These are phyloP conservation scores for Petrocephalus schoutedeni DNA, from an alignment of 2,797 vertebrate species.

Conservation along the genomic window DNA sequence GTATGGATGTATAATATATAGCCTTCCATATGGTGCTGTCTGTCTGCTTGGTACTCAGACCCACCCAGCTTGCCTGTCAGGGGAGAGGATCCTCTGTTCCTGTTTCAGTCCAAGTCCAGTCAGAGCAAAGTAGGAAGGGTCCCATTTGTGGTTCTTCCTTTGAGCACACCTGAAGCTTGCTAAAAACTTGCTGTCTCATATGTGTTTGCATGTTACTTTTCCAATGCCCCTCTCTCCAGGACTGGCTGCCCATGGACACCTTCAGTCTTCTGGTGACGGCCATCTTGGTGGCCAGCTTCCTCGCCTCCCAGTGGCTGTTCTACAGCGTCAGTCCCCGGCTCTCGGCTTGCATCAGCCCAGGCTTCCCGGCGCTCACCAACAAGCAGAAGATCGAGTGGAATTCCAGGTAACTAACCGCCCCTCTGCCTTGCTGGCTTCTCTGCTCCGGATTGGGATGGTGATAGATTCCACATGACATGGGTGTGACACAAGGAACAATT, in stretches of 20 bases:
- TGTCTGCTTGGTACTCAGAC: neutral
- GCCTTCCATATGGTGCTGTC: neutral
- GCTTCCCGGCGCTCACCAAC: conserved; percentile 60
- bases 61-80: neutral
- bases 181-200: neutral
- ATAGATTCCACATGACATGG: neutral
- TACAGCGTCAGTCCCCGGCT: conserved; percentile 64
- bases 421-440: neutral
- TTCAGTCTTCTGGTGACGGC: conserved; percentile 49
- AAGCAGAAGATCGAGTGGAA: conserved; percentile 79
- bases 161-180: neutral
- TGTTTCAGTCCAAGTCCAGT: neutral
- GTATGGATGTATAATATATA: neutral
- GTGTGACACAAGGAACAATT: neutral
- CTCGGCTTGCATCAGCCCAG: conserved; percentile 61
- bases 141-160: neutral
- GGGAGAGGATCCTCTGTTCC: neutral
- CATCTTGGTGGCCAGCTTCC: conserved; percentile 58
- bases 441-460: neutral
- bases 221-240: conserved; percentile 37
- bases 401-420: conserved; percentile 63
- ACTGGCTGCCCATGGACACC: conserved; percentile 64
- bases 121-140: neutral
- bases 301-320: conserved; percentile 71
- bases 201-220: neutral